These are phyloP conservation scores for Etheostoma nigrum DNA, from an alignment of 2,797 vertebrate species.

Conservation along the genomic window DNA sequence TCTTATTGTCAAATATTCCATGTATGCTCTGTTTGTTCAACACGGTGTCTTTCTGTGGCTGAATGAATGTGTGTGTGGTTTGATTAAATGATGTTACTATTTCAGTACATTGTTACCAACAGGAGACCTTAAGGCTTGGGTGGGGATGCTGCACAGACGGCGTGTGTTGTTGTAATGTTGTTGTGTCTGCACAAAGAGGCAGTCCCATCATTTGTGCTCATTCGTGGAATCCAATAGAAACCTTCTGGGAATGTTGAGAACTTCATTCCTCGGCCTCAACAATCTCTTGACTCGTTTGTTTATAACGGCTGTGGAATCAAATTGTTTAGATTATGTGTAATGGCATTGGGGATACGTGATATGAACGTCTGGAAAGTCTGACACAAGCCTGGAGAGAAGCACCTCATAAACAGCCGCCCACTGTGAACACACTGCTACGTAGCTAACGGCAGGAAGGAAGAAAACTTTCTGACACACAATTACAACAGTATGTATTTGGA, in stretches of 20 bases:
- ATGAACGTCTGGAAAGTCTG: slow-evolving; percentile 66
- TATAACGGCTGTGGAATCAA: slow-evolving; percentile 45
- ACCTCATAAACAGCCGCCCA: slow-evolving; percentile 50
- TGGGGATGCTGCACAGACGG: slow-evolving; percentile 51
- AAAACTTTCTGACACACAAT: slow-evolving; percentile 19
- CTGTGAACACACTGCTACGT: slow-evolving; percentile 37
- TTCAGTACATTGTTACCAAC: slow-evolving; percentile 47
- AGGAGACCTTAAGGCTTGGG: slow-evolving; percentile 58
- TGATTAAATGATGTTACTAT: slow-evolving; percentile 61
- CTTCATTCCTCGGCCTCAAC: slow-evolving; percentile 34
- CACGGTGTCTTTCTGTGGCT: not conserved
- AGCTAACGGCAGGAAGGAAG: slow-evolving; percentile 3
- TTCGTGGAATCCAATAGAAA: slow-evolving; percentile 51
- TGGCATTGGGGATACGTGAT: slow-evolving; percentile 44
- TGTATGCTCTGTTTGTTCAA: slow-evolving; percentile 4
- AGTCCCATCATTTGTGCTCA: slow-evolving; percentile 20
- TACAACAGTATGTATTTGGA: slow-evolving; percentile 23
- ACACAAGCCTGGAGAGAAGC: slow-evolving; percentile 52
- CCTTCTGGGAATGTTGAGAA: slow-evolving; percentile 60
- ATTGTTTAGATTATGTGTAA: slow-evolving; percentile 65
- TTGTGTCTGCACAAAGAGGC: slow-evolving; percentile 72
- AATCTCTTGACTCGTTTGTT: slow-evolving; percentile 50
- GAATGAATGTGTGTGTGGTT: slow-evolving; percentile 30
- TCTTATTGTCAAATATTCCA: not conserved
- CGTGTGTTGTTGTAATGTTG: slow-evolving; percentile 59